These are phyloP conservation scores for Drosophila robusta DNA, from an alignment of 2,888 invertebrate species.

Conservation along the genomic window DNA sequence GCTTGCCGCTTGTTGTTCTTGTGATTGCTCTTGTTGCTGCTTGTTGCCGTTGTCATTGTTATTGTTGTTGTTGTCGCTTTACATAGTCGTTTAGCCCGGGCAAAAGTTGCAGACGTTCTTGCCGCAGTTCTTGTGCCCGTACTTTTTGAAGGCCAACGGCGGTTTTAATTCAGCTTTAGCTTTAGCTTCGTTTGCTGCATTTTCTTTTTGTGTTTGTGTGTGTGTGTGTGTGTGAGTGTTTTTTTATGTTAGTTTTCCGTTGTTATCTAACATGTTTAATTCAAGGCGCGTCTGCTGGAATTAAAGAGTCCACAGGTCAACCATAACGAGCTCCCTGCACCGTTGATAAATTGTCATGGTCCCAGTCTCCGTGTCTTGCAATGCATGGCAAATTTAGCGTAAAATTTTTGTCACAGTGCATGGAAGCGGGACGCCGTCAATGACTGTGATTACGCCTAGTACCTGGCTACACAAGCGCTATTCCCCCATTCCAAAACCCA, in stretches of 20 bases:
- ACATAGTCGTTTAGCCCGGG: slow-evolving; percentile 67
- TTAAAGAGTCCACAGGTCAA: slow-evolving; percentile 69
- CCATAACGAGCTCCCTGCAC: slow-evolving; percentile 61
- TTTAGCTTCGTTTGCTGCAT: slow-evolving; percentile 49
- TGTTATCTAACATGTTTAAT: slow-evolving; percentile 81
- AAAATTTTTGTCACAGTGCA: slow-evolving; percentile 72
- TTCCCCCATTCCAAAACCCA: slow-evolving; percentile 6
- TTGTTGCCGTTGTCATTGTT: slow-evolving; percentile 6
- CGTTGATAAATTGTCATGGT: slow-evolving; percentile 62
- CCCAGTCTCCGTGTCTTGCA: slow-evolving; percentile 33
- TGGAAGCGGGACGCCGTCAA: slow-evolving; percentile 56
- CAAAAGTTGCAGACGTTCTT: slow-evolving; percentile 64
- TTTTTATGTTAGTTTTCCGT: slow-evolving; percentile 19
- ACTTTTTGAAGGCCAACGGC: slow-evolving; percentile 72
- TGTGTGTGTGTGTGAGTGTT: background rate
- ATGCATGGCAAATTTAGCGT: slow-evolving; percentile 73
- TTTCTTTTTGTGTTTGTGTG: slow-evolving; percentile 17
- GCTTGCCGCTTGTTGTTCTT: slow-evolving; percentile 48
- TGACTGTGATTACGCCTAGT: slow-evolving; percentile 64
- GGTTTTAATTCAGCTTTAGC: slow-evolving; percentile 60
- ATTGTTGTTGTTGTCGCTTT: slow-evolving; percentile 39
- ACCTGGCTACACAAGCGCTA: slow-evolving; percentile 5
- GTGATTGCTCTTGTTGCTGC: slow-evolving; percentile 39
- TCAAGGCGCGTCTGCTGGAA: slow-evolving; percentile 74
- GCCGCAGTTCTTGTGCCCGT: slow-evolving; percentile 41